Evolutionary conservation across 2,797 vertebrate genomes (phyloP), one percentile per base, ranked within the genome.

Genomic region (Eulemur albifrons): DNA sequence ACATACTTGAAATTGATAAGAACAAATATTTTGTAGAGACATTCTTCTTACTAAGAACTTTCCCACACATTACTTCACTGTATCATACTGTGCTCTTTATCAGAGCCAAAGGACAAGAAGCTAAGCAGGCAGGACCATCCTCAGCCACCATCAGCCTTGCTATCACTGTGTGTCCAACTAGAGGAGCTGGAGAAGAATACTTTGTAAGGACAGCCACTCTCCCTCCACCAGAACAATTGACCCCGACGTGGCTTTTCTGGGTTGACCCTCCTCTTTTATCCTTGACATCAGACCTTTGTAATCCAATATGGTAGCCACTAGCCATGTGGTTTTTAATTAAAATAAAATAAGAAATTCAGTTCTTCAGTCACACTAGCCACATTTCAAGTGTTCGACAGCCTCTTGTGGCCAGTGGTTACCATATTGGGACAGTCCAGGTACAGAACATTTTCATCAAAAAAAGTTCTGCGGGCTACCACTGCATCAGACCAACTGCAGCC

Each of bases 11-110:
- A 90, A 59, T 2, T 73, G 43, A 89, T 85, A 69, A 92, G 65
- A 94, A 93, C 30, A 89, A 91, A 52, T 89, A 93, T 40, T 93
- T 90, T 89, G 38, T 40, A 94, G 50, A 95, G 13, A 50, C 3
- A 77, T 52, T 72, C 75, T 75, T 88, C 5, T 61, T 57, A 80
- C 25, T 70, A 93, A 90, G 72, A 61, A 90, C 17, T 77, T 87
- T 87, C 50, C 63, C 30, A 80, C 4, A 65, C 10, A 43, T 61
- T 45, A 70, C 23, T 82, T 95, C 75, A 69, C 12, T 59, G 12
- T 63, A 76, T 65, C 88, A 35, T 14, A 93, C 27, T 38, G 45
- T 90, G 14, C 38, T 88, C 4, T 67, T 54, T 15, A 52, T 85
- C 70, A 90, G 18, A 79, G 69, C 18, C 87, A 90, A 93, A 92